Evolutionary conservation across 30 jellyfish, hydroid and myxozoan genomes (phyloP), one percentile per base, ranked within the genome.

Genomic region (Aurelia sp.): DNA sequence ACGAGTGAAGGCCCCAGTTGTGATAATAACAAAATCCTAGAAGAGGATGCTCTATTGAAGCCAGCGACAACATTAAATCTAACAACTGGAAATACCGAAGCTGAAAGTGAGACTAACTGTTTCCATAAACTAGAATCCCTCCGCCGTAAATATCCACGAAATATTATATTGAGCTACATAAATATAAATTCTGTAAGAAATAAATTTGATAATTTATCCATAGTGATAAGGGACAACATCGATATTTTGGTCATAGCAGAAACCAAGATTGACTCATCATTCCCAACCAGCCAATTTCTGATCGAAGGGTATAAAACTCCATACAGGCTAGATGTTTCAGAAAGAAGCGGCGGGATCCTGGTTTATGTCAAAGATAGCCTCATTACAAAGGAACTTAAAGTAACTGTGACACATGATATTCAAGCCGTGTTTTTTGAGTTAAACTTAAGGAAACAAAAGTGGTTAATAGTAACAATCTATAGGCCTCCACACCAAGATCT

Each of bases 111-210:
- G 50, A 2, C 31, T 37, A 27, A 27, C 33, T 27, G 33, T 27
- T 37, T 37, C 4, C 10, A 37, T 37, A 10, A 64, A 64, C 35
- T 19, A 17, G 3, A 35, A 30, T 6, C 5, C 48, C 27, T 18
- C 50, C 50, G 10, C 50, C 50, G 3, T 37, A 37, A 37, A 37
- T 37, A 37, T 10, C 50, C 50, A 37, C 50, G 50, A 37, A 37
- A 37, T 10, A 3, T 37, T 10, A 37, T 37, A 7, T 2, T 37
- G 3, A 37, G 79, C 16, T 68, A 68, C 61, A 22, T 68, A 17
- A 68, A 68, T 19, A 35, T 68, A 68, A 68, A 68, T 31, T 68
- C 79, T 6, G 4, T 68, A 17, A 68, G 79, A 68, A 68, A 68
- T 68, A 68, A 68, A 68, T 60, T 68, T 15, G 37, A 19, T 68